Base-by-base conservation (phyloP, 2,888 invertebrate genomes). In the Agrilus mali region DNA sequence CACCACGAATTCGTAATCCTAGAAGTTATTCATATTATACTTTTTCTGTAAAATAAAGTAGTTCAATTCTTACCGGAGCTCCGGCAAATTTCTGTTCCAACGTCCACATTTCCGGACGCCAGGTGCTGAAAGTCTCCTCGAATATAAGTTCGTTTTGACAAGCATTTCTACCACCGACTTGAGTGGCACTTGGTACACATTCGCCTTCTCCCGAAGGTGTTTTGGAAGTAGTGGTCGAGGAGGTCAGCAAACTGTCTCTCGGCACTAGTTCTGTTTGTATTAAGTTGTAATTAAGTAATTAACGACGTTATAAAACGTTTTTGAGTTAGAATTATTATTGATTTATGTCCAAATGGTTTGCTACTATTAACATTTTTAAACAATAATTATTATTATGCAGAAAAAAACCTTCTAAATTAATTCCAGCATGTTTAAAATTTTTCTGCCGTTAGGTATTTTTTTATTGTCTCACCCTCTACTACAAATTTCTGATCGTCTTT, bases 1-100 rank as follows among this genome's bases (percentile, higher is more conserved):
- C 16, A 79, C 67, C 47, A 80, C 80, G 65, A 83, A 85, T 38
- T 82, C 80, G 55, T 72, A 80, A 59, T 82, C 81, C 82, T 82
- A 56, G 14, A 55, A 55, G 46, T 43, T 42, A 7, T 5, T 4
- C 1, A 41, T n/a, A n/a, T n/a, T n/a, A n/a, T n/a, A n/a, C n/a
- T n/a, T n/a, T n/a, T n/a, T n/a, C n/a, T n/a, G n/a, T n/a, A n/a
- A n/a, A n/a, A n/a, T n/a, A n/a, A n/a, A n/a, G 27, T 10, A 27
- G 27, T 27, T 27, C n/a, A n/a, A 4, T 20, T 27, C 27, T 27
- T 27, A 47, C 47, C 2, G 47, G 47, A 5, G 41, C 41, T 2
- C 17, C 13, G 4, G 42, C 40, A 17, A 45, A 47, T 20, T 22
- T 42, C 7, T 32, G 17, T 43, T 44, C 45, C 10, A 20, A 10